Percentiles rank a stretch among this genome's conserved stretches.
phyloP scores from a whole-genome alignment of 1,140 invertebrate genomes.

The Apis mellifera region Amel_HAv3.1 CM009931.2:9072001-9072500 shows the following conservation, averaged over 20 bases:
- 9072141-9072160: slow-evolving; percentile 11
- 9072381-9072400: background rate
- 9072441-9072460: slow-evolving; percentile 42
- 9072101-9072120: background rate
- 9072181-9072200: slow-evolving; percentile 21
- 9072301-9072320: slow-evolving; percentile 6
- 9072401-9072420: background rate
- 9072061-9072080: background rate
- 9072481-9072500: background rate
- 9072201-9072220: slow-evolving; percentile 39
- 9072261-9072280: slow-evolving; percentile 4
- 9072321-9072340: background rate
- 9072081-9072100: background rate
- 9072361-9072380: background rate
- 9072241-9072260: slow-evolving; percentile 46
- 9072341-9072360: background rate
- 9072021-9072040: background rate
- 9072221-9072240: slow-evolving; percentile 49
- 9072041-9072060: background rate
- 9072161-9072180: slow-evolving; percentile 20
- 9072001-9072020: background rate
- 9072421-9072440: background rate
- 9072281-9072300: slow-evolving; percentile 9
- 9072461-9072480: background rate
- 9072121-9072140: slow-evolving; percentile 14